Percentiles rank a stretch among this genome's conserved stretches.
phyloP scores from a whole-genome alignment of 2,797 vertebrate genomes.

The Falco concolor region DNA sequence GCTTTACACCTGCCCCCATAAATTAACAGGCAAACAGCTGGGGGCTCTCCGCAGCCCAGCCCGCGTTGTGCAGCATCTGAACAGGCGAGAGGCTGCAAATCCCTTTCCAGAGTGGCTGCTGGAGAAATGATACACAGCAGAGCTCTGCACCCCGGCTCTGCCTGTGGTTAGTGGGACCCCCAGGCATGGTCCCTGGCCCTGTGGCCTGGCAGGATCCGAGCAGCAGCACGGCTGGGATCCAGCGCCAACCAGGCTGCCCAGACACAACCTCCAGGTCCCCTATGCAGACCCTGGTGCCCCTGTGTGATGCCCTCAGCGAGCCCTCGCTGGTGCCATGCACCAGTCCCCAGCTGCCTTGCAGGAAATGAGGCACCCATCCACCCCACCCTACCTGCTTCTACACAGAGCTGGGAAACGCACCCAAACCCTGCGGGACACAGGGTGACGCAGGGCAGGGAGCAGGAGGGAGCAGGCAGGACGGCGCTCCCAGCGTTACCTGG shows the following conservation, averaged over 20 bases:
- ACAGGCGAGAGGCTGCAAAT: background rate
- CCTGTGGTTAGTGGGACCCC: background rate
- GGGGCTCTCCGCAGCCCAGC: background rate
- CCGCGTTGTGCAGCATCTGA: accelerated
- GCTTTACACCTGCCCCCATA: slow-evolving; percentile 43
- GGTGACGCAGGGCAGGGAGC: background rate
- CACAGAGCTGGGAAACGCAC: background rate
- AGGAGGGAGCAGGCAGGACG: background rate
- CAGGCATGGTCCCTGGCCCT: accelerated
- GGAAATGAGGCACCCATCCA: background rate
- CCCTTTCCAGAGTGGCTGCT: background rate
- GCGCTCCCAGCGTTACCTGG: accelerated
- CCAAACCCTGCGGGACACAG: background rate
- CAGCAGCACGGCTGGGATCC: background rate
- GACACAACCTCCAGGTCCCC: background rate
- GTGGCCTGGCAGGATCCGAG: background rate
- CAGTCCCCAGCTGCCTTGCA: background rate
- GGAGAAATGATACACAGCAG: background rate
- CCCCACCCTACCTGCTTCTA: background rate
- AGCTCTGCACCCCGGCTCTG: background rate
- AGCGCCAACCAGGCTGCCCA: background rate
- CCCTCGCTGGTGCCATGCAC: background rate
- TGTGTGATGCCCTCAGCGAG: background rate
- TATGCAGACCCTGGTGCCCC: accelerated
- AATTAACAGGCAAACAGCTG: slow-evolving; percentile 34